Evolutionary conservation across 2,797 vertebrate species (phyloP), one percentile per base, ranked within the genome.

Genomic region (Leptodactylus fallax): DNA sequence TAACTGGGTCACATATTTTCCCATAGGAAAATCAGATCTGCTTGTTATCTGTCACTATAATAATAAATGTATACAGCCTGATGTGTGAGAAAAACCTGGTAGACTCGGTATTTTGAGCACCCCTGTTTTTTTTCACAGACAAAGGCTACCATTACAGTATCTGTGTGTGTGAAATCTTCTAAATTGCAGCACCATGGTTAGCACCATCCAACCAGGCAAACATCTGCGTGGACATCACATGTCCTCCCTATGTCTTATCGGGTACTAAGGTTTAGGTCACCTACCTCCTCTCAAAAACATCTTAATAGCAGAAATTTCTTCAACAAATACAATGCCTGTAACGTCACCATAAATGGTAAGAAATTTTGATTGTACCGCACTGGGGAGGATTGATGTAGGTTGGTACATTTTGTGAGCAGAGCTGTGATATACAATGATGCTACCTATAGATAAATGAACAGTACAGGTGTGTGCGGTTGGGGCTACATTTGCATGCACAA

Each of bases 1-100:
- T 86, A 89, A 86, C 80, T 89, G 74, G 88, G 88, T 89, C 88
- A 87, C 80, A 83, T 86, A 83, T 89, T 89, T 86, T 87, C 88
- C 88, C 88, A 89, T 86, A 89, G 88, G 85, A 89, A 89, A 86
- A 61, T 83, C 85, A 79, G 74, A 86, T 86, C 72, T 89, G 80
- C 79, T 71, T 89, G 84, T 81, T 86, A 82, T 82, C 60, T 88
- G 87, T 84, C 82, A 86, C 82, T 83, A 77, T 83, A 77, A 89
- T 61, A 53, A 71, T n/a, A 86, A 81, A 74, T 83, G 61, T 83
- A 83, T 85, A 53, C 60, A 53, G 88, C 60, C 19, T 71, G 72
- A 55, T 67, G 55, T 79, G 49, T 72, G 85, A 89, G 72, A 89
- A 83, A 78, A 45, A 19, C 49, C 8, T 61, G 51, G 61, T 78